These are phyloP conservation scores for Alosa alosa DNA, from an alignment of 2,113 vertebrate genomes.

Conservation along the genomic window DNA sequence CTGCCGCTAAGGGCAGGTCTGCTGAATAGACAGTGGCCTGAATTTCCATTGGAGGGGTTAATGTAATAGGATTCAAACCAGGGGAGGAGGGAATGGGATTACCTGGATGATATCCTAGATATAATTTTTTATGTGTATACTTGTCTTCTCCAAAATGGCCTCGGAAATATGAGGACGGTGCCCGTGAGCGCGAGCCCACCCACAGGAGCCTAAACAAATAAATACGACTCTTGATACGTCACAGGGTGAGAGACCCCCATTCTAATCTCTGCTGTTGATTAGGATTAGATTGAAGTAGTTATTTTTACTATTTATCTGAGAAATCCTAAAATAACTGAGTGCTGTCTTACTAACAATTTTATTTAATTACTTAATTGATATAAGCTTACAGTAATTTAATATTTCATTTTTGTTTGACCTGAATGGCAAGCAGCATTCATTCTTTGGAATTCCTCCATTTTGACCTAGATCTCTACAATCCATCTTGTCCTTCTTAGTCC, in stretches of 20 bases:
- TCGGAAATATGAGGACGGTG: conserved; percentile 62
- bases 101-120: conserved; percentile 49
- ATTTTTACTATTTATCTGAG: conserved; percentile 10
- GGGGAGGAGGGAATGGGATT: conserved; percentile 63
- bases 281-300: background rate
- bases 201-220: conserved; percentile 30
- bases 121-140: conserved; percentile 50
- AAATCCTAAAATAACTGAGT: background rate
- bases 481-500: background rate
- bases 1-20: conserved; percentile 63
- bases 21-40: conserved; percentile 74
- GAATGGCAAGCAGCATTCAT: conserved; percentile 26
- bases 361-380: background rate
- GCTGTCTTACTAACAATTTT: background rate
- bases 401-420: background rate
- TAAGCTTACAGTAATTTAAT: background rate
- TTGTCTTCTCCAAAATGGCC: conserved; percentile 67
- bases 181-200: conserved; percentile 24
- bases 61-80: conserved; percentile 74
- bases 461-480: background rate
- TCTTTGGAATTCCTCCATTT: conserved; percentile 39
- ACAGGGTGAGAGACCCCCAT: background rate
- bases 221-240: conserved; percentile 9
- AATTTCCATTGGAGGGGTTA: conserved; percentile 71
- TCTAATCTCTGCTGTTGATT: background rate